These are phyloP conservation scores for Pangasius sanitwongsei DNA, from an alignment of 2,797 vertebrate genomes.

Conservation along the genomic window DNA sequence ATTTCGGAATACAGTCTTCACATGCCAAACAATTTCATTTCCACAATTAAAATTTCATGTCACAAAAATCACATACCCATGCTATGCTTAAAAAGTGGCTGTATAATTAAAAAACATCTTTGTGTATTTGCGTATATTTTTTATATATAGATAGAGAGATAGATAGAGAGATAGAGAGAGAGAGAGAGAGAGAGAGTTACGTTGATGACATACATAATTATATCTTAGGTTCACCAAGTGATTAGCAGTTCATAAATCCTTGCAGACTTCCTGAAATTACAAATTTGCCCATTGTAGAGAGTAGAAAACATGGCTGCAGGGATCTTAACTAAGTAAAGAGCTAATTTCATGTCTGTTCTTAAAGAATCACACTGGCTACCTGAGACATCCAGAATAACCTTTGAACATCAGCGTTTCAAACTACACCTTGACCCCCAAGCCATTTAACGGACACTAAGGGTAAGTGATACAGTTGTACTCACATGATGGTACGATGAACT, in stretches of 20 bases:
- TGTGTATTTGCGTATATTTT: background rate
- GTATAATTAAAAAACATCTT: background rate
- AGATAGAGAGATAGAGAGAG: no score
- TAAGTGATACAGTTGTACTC: conserved; percentile 72
- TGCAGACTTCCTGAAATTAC: background rate
- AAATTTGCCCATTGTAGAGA: background rate
- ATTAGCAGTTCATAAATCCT: background rate
- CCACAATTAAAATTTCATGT: background rate
- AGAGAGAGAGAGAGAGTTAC: no score
- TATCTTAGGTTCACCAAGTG: background rate
- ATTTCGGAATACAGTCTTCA: background rate
- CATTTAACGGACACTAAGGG: background rate
- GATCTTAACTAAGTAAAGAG: background rate
- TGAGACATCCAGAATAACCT: background rate
- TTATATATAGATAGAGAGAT: no score
- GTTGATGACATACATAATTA: background rate
- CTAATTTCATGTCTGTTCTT: background rate
- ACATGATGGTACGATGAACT: conserved; percentile 99
- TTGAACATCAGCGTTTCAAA: background rate
- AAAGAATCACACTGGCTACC: conserved; percentile 5
- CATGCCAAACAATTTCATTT: background rate
- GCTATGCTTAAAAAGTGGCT: background rate
- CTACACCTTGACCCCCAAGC: background rate
- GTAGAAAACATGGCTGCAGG: background rate
- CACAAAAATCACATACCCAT: background rate